Conservation (phyloP, 2,797 vertebrate species). For the Argya squamiceps region DNA sequence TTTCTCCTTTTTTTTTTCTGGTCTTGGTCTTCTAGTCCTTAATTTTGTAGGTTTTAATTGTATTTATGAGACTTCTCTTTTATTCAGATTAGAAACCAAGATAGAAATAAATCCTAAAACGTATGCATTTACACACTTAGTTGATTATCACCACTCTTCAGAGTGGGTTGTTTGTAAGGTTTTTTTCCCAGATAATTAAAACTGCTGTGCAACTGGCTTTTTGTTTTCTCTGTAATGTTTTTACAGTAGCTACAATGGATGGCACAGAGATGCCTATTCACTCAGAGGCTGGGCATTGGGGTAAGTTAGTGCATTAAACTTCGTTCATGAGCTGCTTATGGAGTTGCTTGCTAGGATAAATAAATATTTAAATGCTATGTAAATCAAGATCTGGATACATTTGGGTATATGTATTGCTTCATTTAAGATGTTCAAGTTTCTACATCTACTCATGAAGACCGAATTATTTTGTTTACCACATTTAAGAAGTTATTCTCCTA, state of each 20-base stretch:
- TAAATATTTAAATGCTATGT: neutral
- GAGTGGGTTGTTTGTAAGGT: neutral
- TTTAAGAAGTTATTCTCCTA: neutral
- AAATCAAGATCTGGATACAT: neutral
- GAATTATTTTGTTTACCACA: neutral
- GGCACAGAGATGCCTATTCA: conserved; percentile 91
- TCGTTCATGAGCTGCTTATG: neutral
- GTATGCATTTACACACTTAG: neutral
- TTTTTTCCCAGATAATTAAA: neutral
- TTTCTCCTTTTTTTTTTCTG: neutral
- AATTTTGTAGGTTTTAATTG: neutral
- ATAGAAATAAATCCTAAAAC: neutral
- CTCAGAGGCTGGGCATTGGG: conserved; percentile 89
- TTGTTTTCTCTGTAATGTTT: neutral
- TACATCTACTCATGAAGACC: neutral
- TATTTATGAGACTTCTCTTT: neutral
- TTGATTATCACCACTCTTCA: neutral
- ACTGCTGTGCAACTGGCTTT: neutral
- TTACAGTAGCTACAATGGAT: conserved; percentile 88
- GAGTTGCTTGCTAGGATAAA: neutral
- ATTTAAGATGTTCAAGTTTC: neutral
- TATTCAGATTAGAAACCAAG: neutral
- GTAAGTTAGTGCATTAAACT: conserved; percentile 75
- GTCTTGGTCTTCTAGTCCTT: neutral
- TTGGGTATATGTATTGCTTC: neutral